These are phyloP conservation scores for Physocephala rufipes DNA, from an alignment of 2,888 invertebrate genomes.

Conservation along the genomic window DNA sequence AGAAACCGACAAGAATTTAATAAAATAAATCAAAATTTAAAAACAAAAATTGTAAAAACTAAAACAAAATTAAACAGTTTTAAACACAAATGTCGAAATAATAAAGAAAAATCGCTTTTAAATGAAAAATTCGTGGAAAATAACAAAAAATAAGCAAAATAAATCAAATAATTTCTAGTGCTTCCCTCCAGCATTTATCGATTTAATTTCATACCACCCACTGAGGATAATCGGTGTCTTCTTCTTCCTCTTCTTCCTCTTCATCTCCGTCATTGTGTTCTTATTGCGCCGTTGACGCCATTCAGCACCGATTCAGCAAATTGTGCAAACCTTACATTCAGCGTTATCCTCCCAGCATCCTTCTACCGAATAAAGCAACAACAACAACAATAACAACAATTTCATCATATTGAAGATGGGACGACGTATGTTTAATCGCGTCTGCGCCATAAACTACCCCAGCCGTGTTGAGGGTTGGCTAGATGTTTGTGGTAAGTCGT, in stretches of 20 bases:
- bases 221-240: no score
- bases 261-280: no score
- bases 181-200: no score
- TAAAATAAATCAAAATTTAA: background rate
- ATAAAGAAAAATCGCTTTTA: background rate
- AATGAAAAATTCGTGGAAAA: background rate
- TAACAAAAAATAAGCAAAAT: slow-evolving; percentile 1
- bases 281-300: no score
- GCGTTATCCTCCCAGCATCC: slow-evolving; percentile 17
- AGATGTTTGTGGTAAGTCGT: slow-evolving; percentile 66
- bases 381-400: slow-evolving; percentile 17
- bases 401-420: slow-evolving; percentile 54
- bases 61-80: no score
- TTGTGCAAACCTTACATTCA: background rate
- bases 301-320: background rate
- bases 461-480: slow-evolving; percentile 66
- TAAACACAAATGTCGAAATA: no score
- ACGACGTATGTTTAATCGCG: slow-evolving; percentile 63
- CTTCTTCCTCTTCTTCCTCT: no score
- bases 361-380: background rate
- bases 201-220: no score
- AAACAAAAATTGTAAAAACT: no score
- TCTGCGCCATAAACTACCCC: slow-evolving; percentile 64
- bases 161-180: background rate
- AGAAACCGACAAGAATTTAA: no score